phyloP scores from a whole-genome alignment of 2,888 invertebrate genomes.

The Drosophila mettleri region DNA sequence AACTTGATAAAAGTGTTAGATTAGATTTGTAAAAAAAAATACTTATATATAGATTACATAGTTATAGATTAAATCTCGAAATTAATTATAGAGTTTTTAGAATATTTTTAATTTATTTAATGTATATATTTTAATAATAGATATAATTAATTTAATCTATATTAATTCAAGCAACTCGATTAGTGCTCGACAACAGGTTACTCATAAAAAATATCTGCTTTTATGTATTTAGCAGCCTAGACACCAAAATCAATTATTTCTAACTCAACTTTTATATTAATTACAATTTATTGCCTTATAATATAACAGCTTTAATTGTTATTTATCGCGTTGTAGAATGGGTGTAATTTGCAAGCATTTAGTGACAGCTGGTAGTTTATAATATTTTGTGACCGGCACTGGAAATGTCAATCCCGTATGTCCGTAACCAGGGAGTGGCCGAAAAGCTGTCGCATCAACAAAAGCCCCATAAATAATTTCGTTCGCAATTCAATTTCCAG shows the following conservation, averaged over 20 bases:
- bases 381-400: conserved; percentile 17
- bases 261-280: not conserved
- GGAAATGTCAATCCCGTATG: conserved; percentile 18
- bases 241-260: not conserved
- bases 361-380: conserved; percentile 39
- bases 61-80: too few species aligned
- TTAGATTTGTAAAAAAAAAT: too few species aligned
- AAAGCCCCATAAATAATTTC: conserved; percentile 75
- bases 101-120: too few species aligned
- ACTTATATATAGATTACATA: too few species aligned
- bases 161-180: too few species aligned
- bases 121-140: too few species aligned
- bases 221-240: too few species aligned
- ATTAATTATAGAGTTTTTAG: too few species aligned
- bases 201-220: too few species aligned
- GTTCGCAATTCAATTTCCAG: conserved; percentile 69
- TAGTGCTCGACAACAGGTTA: too few species aligned
- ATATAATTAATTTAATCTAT: too few species aligned
- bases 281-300: not conserved
- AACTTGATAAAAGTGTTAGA: too few species aligned
- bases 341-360: conserved; percentile 33
- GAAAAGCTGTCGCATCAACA: conserved; percentile 71
- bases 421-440: conserved; percentile 48
- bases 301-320: not conserved
- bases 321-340: conserved; percentile 9